Conservation (phyloP, 2,797 vertebrate genomes). For the Valencia hispanica region DNA sequence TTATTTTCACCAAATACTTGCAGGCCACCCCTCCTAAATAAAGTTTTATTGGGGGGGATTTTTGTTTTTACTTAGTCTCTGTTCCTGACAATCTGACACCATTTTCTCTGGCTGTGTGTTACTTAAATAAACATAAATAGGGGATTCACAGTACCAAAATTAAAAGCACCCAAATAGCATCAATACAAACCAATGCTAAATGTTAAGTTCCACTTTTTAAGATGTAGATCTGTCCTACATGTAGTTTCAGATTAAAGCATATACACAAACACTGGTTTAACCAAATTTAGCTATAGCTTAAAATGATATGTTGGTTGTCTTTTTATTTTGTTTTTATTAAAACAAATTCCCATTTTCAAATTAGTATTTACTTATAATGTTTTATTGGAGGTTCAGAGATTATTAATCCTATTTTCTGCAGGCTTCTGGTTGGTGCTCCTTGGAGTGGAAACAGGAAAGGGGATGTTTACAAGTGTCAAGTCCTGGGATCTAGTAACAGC, state of each 20-base stretch:
- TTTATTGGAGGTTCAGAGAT: not conserved
- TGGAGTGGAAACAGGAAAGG: constrained; percentile 92
- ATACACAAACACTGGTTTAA: not conserved
- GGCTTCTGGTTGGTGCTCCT: constrained; percentile 90
- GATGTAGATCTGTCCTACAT: not conserved
- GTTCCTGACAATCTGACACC: not conserved
- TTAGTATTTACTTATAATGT: not conserved
- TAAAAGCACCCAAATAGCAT: not conserved
- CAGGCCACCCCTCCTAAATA: not conserved
- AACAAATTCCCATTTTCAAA: not conserved
- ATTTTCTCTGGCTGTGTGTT: too few species aligned
- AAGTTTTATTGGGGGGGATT: too few species aligned
- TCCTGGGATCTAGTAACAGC: constrained; percentile 64
- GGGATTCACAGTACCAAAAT: not conserved
- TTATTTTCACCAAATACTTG: not conserved
- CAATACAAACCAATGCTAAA: not conserved
- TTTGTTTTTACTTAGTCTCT: not conserved
- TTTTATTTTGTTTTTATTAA: not conserved
- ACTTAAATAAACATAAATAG: not conserved
- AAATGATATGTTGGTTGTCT: not conserved
- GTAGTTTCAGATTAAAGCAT: not conserved
- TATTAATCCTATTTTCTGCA: constrained; percentile 60
- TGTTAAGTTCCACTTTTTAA: not conserved
- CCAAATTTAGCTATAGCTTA: not conserved
- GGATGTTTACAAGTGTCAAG: constrained; percentile 88